Evolutionary conservation across 2,797 vertebrate genomes (phyloP).

Genomic region (Graptemys geographica): DNA sequence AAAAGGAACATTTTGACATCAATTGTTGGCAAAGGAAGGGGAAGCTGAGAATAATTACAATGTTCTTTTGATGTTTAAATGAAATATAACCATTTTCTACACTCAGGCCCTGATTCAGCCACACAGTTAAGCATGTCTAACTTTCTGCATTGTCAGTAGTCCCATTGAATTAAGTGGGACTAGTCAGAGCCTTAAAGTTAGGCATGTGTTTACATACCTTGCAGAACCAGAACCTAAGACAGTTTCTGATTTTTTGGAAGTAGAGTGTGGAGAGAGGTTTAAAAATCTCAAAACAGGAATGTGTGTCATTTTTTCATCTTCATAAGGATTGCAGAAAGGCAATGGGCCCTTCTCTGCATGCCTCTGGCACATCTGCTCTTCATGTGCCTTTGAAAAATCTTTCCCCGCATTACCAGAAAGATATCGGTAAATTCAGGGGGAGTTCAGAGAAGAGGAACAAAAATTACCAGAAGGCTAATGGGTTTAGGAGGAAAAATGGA

Average conservation of each 20-base stretch:
- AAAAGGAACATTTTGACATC: slow-evolving; percentile 16
- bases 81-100: background rate
- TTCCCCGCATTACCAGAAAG: slow-evolving; percentile 56
- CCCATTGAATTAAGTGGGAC: background rate
- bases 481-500: slow-evolving; percentile 5
- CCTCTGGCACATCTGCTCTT: background rate
- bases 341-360: slow-evolving; percentile 15
- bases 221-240: background rate
- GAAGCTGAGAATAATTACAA: background rate
- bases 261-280: background rate
- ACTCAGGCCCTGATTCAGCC: background rate
- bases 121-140: background rate
- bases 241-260: background rate
- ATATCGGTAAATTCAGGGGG: slow-evolving; percentile 24
- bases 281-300: slow-evolving; percentile 6
- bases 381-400: background rate
- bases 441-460: slow-evolving; percentile 17
- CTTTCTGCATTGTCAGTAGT: background rate
- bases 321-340: slow-evolving; percentile 10
- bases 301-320: background rate
- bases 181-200: background rate
- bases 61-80: background rate
- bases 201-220: background rate
- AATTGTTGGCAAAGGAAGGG: background rate
- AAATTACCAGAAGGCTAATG: slow-evolving; percentile 15